A percentile compares a stretch with the other conserved stretches of the same genome.
phyloP scores from a whole-genome alignment of 1,140 invertebrate genomes.

The Trichonephila inaurata region DNA sequence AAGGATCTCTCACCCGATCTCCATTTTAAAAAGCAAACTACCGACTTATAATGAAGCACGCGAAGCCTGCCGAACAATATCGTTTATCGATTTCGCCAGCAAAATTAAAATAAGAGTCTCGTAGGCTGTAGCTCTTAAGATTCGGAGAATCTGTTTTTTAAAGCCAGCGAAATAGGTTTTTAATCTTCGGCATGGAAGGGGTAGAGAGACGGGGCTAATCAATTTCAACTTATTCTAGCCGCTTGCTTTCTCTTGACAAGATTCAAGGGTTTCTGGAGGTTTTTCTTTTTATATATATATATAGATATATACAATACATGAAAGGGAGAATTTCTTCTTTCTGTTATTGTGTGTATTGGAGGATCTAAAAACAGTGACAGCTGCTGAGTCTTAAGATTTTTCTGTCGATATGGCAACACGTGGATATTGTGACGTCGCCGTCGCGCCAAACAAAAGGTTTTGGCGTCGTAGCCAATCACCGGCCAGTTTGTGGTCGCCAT shows the following conservation, averaged over 20 bases:
- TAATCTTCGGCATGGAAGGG: slow-evolving; percentile 51
- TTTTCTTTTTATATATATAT: slow-evolving; percentile 25
- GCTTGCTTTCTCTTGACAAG: slow-evolving; percentile 59
- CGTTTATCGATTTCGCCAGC: slow-evolving; percentile 65
- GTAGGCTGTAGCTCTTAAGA: slow-evolving; percentile 45
- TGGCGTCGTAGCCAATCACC: slow-evolving; percentile 60
- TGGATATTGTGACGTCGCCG: slow-evolving; percentile 71
- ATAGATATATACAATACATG: slow-evolving; percentile 21
- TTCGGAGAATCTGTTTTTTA: slow-evolving; percentile 65
- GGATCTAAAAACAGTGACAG: slow-evolving; percentile 75
- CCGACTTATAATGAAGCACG: slow-evolving; percentile 66
- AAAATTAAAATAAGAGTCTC: slow-evolving; percentile 72
- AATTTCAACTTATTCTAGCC: slow-evolving; percentile 71
- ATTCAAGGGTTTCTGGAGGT: slow-evolving; percentile 60
- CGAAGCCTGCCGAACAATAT: slow-evolving; percentile 60
- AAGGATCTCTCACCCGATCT: slow-evolving; percentile 7
- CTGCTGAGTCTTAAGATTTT: slow-evolving; percentile 66
- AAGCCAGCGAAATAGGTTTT: slow-evolving; percentile 71
- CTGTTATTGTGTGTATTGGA: slow-evolving; percentile 64
- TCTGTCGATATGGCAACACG: slow-evolving; percentile 76
- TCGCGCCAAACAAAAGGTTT: slow-evolving; percentile 66
- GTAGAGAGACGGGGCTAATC: slow-evolving; percentile 63
- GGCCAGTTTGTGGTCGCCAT: slow-evolving; percentile 72
- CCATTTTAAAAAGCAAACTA: slow-evolving; percentile 65
- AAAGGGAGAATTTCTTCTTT: slow-evolving; percentile 67